phyloP scores from a whole-genome alignment of 2,888 invertebrate genomes.

The Zaprionus lineosus region DNA sequence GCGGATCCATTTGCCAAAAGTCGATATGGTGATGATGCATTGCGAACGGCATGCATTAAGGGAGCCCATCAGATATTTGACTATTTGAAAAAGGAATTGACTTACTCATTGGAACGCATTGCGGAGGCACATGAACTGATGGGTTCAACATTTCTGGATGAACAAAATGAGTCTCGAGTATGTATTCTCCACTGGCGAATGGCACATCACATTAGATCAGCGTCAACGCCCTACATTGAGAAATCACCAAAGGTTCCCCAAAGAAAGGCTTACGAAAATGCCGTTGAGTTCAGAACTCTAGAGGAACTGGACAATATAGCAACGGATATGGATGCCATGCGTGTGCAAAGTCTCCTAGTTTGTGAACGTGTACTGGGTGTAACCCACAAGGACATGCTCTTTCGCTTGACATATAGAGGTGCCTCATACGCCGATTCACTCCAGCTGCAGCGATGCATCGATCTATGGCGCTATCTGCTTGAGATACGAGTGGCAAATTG shows the following conservation, averaged over 20 bases:
- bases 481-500: slow-evolving; percentile 91
- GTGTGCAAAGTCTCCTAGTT: slow-evolving; percentile 93
- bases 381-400: slow-evolving; percentile 93
- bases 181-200: slow-evolving; percentile 91
- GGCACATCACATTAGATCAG: slow-evolving; percentile 87
- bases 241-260: slow-evolving; percentile 83
- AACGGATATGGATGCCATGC: slow-evolving; percentile 92
- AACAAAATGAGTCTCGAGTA: slow-evolving; percentile 89
- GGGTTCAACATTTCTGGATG: slow-evolving; percentile 92
- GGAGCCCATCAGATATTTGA: slow-evolving; percentile 89
- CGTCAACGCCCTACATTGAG: slow-evolving; percentile 79
- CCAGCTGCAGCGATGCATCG: slow-evolving; percentile 92
- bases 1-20: slow-evolving; percentile 91
- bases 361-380: slow-evolving; percentile 93
- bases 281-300: slow-evolving; percentile 88
- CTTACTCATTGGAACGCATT: slow-evolving; percentile 87
- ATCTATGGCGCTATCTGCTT: slow-evolving; percentile 93
- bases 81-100: slow-evolving; percentile 86
- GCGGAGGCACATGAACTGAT: slow-evolving; percentile 95
- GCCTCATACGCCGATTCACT: slow-evolving; percentile 89
- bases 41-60: slow-evolving; percentile 93
- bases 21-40: slow-evolving; percentile 93
- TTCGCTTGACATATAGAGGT: slow-evolving; percentile 89
- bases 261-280: slow-evolving; percentile 86
- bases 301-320: slow-evolving; percentile 89